These are phyloP conservation scores for Montipora efflorescens DNA, from an alignment of 64 coral and sea anemone species.

Conservation along the genomic window DNA sequence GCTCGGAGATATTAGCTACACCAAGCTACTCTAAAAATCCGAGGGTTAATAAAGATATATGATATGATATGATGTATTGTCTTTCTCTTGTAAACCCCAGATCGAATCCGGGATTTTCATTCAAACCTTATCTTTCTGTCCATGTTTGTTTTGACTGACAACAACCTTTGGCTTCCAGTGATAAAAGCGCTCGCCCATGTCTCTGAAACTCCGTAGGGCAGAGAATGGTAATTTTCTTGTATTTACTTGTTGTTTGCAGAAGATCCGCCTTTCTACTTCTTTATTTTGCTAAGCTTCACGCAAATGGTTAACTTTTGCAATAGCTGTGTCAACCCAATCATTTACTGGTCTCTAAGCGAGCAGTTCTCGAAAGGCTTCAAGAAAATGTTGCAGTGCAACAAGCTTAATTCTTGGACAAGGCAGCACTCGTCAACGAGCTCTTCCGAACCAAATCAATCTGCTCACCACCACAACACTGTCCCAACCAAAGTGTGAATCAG, in stretches of 20 bases:
- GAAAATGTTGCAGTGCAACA: conserved; percentile 83
- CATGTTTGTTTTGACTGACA: no score
- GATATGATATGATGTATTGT: no score
- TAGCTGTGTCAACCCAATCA: conserved; percentile 88
- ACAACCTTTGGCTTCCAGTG: no score
- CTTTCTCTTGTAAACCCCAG: no score
- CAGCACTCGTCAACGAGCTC: conserved; percentile 58
- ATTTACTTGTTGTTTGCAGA: background rate
- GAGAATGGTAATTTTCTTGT: background rate
- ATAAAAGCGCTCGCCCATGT: background rate
- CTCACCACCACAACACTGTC: conserved; percentile 3
- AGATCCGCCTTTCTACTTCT: background rate
- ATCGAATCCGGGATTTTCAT: background rate
- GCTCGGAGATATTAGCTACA: no score
- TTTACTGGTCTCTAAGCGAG: conserved; percentile 90
- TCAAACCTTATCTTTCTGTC: background rate
- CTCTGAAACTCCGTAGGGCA: background rate
- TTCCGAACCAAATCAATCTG: conserved; percentile 67
- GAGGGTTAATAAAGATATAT: no score
- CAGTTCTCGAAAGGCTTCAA: conserved; percentile 95
- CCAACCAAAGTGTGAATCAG: conserved; percentile 22
- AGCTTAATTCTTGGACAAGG: conserved; percentile 30
- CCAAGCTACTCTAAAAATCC: no score
- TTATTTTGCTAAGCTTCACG: conserved; percentile 57
- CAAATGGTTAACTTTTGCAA: conserved; percentile 87